These are phyloP conservation scores for Zelleria hepariella DNA, from an alignment of 2,888 invertebrate genomes.

Conservation along the genomic window DNA sequence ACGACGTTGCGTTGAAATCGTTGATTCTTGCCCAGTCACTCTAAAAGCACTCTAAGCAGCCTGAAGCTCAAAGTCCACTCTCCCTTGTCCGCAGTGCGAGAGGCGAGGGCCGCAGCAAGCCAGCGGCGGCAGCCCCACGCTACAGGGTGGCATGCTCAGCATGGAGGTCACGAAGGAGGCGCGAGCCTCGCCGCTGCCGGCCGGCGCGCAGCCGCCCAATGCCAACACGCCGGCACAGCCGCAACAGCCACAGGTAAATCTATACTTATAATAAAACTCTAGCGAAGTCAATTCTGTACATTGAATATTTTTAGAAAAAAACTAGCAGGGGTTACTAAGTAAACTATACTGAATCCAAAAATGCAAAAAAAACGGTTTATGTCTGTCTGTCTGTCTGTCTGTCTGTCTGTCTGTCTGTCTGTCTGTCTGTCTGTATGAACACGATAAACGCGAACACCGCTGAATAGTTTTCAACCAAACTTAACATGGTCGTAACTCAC, in stretches of 20 bases:
- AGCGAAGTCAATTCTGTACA: too few relatives aligned
- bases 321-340: too few relatives aligned
- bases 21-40: background rate
- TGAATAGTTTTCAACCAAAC: too few relatives aligned
- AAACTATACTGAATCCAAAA: too few relatives aligned
- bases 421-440: too few relatives aligned
- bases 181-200: conserved; percentile 56
- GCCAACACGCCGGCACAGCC: conserved; percentile 29
- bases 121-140: conserved; percentile 57
- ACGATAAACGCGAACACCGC: too few relatives aligned
- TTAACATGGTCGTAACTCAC: too few relatives aligned
- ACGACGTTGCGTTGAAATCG: background rate
- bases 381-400: too few relatives aligned
- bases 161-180: conserved; percentile 89
- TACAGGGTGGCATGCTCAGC: conserved; percentile 76
- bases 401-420: too few relatives aligned
- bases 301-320: too few relatives aligned
- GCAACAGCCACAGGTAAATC: conserved; percentile 48
- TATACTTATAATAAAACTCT: too few relatives aligned
- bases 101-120: conserved; percentile 63
- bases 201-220: conserved; percentile 38
- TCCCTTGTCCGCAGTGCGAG: conserved; percentile 46
- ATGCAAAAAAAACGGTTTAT: too few relatives aligned
- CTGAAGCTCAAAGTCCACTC: background rate
- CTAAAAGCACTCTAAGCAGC: background rate